Evolutionary conservation across 1,140 invertebrate species (phyloP), one percentile per base, ranked within the genome.

Genomic region (Atta colombica): DNA sequence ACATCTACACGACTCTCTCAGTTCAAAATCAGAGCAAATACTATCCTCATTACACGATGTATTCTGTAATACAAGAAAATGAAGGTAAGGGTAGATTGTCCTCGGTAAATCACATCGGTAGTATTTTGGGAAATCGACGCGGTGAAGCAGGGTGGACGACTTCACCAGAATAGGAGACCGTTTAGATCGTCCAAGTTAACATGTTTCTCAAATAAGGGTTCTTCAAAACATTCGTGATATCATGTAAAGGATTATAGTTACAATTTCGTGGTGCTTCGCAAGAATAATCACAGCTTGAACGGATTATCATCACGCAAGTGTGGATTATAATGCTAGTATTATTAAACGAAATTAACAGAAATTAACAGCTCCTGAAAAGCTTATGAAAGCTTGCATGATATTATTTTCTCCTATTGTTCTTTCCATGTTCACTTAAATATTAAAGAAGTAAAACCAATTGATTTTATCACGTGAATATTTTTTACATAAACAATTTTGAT

Each of bases 201-300:
- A 31, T 65, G 53, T 63, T 72, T 21, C 58, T 87, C 49, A 85
- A 87, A 77, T 28, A 72, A 66, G 85, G 21, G 51, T 58, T 8
- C 39, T 45, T 45, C 55, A 31, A 61, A 84, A 74, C 80, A 61
- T 75, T 84, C 49, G 14, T 55, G 58, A n/a, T 75, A 58, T 60
- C 69, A 21, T 63, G 35, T 66, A 45, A 61, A 35, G 80, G 58
- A 84, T 84, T 84, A 75, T 51, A 84, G 12, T 84, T 74, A 75
- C 55, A 14, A 74, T 74, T 84, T 61, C 58, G 74, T 25, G 39
- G 55, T 25, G n/a, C 49, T 35, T 69, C 14, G 55, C 53, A 45
- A 35, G 35, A 21, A 35, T 81, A 81, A 81, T 58, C 35, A 81
- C 66, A 39, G 12, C 58, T 18, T 35, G 25, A 75, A 63, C n/a